Base-by-base conservation (phyloP, 1,140 invertebrate species). In the Bombus balteatus region DNA sequence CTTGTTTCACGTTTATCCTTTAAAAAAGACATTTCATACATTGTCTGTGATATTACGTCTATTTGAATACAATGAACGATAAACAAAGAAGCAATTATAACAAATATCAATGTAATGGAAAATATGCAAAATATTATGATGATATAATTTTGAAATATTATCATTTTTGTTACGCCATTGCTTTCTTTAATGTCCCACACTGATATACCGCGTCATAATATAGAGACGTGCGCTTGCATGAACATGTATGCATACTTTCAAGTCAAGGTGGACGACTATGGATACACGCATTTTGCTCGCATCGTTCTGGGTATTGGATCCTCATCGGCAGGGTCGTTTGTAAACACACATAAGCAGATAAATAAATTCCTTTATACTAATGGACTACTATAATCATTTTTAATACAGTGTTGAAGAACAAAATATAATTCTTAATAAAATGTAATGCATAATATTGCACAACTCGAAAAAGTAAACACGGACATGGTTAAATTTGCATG, bases 241-340 rank as follows among this genome's bases (percentile, higher is more conserved):
- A 75, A 86, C 72, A 77, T 53, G 68, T 83, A 83, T 77, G 81
- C 71, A 66, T 83, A 74, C 85, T 83, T 83, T 81, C 73, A 59
- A 86, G 80, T 86, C 85, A 86, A 86, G 85, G 85, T 86, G 85
- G 85, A 86, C 85, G 57, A 86, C 85, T 86, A 83, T 68, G 80
- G 79, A 83, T 86, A 83, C 71, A 85, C 84, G 79, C 84, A 85
- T 85, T 85, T 85, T 71, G 71, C 37, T 85, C 79, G 28, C 68
- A 77, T 80, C 70, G 78, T 74, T 85, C 79, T 81, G 79, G 72
- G 71, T 85, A 85, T 85, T 81, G 84, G 79, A 75, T 85, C 79
- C 79, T 81, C 84, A 81, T 85, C 84, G 79, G 78, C 71, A 81
- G 84, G 59, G 84, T 70, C 84, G 71, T 81, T 81, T 81, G 65